Conservation (phyloP, 37 sponge, comb jelly and placozoan species). For the Chondrosia reniformis region DNA sequence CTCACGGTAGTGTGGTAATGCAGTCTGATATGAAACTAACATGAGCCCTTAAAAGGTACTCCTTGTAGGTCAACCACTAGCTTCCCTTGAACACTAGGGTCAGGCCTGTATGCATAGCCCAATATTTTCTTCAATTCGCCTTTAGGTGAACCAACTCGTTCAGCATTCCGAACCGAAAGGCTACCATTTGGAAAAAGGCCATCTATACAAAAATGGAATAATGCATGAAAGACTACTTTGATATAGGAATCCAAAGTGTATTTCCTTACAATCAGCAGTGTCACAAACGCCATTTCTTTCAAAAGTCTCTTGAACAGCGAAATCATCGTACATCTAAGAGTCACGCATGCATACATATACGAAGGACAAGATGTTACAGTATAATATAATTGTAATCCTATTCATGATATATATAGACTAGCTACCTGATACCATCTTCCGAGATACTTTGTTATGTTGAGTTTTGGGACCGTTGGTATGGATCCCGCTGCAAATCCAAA, state of each 20-base stretch:
- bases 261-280: slow-evolving; percentile 25
- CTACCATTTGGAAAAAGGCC: slow-evolving; percentile 7
- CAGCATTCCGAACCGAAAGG: slow-evolving; percentile 19
- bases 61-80: neutral
- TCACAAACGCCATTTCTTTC: slow-evolving; percentile 12
- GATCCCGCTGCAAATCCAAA: too few species aligned
- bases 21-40: too few species aligned
- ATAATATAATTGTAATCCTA: neutral
- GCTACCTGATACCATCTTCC: slow-evolving; percentile 20
- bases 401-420: neutral
- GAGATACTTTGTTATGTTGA: slow-evolving; percentile 2
- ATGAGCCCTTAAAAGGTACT: neutral
- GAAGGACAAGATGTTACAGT: neutral
- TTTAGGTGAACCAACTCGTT: neutral
- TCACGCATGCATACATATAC: too few species aligned
- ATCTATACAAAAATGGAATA: neutral
- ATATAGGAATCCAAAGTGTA: neutral
- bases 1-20: too few species aligned
- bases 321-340: slow-evolving; percentile 12
- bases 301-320: neutral
- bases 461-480: slow-evolving; percentile 6
- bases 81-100: slow-evolving; percentile 12
- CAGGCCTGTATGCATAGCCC: slow-evolving; percentile 16
- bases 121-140: neutral
- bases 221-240: neutral